Evolutionary conservation across 2,888 invertebrate genomes (phyloP).

Genomic region (Standfussiana lucernea): DNA sequence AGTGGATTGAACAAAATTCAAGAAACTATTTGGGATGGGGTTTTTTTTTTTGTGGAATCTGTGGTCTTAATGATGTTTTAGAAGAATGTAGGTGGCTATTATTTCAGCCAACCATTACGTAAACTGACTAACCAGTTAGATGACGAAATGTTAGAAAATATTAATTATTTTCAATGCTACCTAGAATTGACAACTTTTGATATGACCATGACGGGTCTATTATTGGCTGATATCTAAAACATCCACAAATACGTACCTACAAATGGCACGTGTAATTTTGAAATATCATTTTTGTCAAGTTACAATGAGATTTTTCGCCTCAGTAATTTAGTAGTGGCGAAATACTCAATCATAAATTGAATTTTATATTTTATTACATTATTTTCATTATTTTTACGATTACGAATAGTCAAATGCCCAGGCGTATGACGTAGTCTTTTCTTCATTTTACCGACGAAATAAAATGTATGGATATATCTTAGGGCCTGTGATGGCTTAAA

Average conservation of each 20-base stretch:
- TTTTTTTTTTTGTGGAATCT: background rate
- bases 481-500: too few species aligned
- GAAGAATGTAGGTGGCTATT: background rate
- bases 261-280: background rate
- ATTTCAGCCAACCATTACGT: background rate
- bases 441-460: too few species aligned
- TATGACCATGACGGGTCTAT: background rate
- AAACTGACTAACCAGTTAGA: background rate
- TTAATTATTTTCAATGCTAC: background rate
- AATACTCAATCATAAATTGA: background rate
- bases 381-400: too few species aligned
- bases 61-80: background rate
- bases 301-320: background rate
- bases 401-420: too few species aligned
- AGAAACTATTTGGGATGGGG: background rate
- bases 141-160: background rate
- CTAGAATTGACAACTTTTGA: background rate
- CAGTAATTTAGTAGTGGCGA: background rate
- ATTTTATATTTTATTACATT: background rate
- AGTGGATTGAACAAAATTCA: background rate
- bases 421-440: too few species aligned
- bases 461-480: too few species aligned
- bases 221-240: background rate
- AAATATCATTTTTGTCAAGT: background rate
- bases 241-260: background rate